phyloP scores from a whole-genome alignment of 2,888 invertebrate genomes.

The Danaus chrysippus region DNA sequence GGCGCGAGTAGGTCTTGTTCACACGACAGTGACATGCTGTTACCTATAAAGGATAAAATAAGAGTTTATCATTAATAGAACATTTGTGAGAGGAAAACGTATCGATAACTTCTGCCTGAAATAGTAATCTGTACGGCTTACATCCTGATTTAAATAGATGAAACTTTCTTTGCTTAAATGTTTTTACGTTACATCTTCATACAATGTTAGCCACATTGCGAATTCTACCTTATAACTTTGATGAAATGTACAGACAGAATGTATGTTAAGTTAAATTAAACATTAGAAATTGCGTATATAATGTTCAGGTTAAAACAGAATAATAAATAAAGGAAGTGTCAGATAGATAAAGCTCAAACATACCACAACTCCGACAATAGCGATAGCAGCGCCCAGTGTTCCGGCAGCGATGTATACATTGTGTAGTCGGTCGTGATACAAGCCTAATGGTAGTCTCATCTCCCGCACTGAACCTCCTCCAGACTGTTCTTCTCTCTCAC shows the following conservation, averaged over 20 bases:
- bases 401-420: constrained; percentile 89
- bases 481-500: constrained; percentile 44
- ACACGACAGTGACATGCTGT: constrained; percentile 89
- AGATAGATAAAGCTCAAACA: constrained; percentile 44
- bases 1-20: constrained; percentile 85
- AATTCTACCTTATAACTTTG: too few species aligned
- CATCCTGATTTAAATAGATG: too few species aligned
- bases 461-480: constrained; percentile 65
- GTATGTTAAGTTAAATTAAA: too few species aligned
- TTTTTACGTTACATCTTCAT: too few species aligned
- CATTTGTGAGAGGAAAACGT: neutral
- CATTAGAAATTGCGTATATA: too few species aligned
- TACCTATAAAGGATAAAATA: constrained; percentile 70
- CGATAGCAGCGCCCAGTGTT: constrained; percentile 85
- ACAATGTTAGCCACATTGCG: too few species aligned
- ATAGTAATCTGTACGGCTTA: neutral
- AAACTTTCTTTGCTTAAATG: too few species aligned
- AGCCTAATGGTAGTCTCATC: constrained; percentile 78
- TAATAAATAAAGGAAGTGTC: neutral
- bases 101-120: neutral
- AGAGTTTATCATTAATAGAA: neutral
- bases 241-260: too few species aligned
- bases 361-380: constrained; percentile 86
- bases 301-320: too few species aligned
- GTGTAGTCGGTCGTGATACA: constrained; percentile 82